Evolutionary conservation across 2,797 vertebrate genomes (phyloP), one percentile per base, ranked within the genome.

Genomic region (Sebastes vulpes): DNA sequence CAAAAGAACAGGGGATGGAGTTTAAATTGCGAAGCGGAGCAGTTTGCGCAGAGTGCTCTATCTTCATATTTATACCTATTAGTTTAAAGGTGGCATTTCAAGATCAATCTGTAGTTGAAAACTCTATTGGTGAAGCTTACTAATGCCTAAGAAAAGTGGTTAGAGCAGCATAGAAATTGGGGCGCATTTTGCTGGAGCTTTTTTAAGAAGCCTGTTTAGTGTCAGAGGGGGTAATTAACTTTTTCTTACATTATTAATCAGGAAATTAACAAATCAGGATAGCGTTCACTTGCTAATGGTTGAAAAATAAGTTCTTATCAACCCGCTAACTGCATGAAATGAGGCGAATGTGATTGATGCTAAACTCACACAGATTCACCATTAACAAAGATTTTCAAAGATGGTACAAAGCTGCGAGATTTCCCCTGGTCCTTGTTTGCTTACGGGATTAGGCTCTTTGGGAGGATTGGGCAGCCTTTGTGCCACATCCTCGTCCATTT

Each of bases 401-500:
- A 87, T 60, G 26, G 68, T 64, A n/a, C 66, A 81, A 77, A 84
- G 79, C 71, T 71, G 38, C 26, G 46, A 50, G 72, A 65, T 77
- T 61, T 35, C 9, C 28, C 29, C 50, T 26, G 25, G 54, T 72
- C 38, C 64, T 16, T 93, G 89, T 93, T 95, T 95, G 59, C 74
- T 72, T 87, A 60, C 77, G 66, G 87, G 92, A 94, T 93, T 94
- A 92, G 81, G n/a, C 52, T 73, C 65, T 75, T 79, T 86, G 67
- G 79, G 56, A 67, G 77, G 75, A 77, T 61, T 64, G 81, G 81
- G 67, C 66, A 46, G 76, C 77, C 77, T 94, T 91, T 94, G 87
- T 93, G 82, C 85, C 61, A 75, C 74, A 61, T 82, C 86, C 84
- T 69, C 59, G 63, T 90, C 92, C 87, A 76, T 94, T 94, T 89